A percentile compares a stretch with the other conserved stretches of the same genome.
Conservation (phyloP, 2,888 invertebrate genomes). For the Drosophila macrospina region DNA sequence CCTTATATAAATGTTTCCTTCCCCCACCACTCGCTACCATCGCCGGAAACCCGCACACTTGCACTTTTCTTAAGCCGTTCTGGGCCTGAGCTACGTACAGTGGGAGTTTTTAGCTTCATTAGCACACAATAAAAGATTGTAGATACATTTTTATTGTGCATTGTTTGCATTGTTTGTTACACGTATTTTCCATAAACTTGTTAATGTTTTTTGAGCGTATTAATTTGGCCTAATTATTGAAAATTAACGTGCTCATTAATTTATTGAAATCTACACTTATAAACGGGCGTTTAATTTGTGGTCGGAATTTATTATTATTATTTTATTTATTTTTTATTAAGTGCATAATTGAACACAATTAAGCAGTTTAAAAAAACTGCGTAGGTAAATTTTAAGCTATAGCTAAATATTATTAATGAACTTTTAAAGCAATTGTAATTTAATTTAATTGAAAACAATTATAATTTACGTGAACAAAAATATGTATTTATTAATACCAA, state of each 20-base stretch:
- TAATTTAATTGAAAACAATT: not conserved
- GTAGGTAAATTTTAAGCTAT: not conserved
- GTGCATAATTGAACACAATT: slow-evolving; percentile 7
- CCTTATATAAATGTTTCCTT: too few species aligned
- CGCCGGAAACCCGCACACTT: slow-evolving; percentile 37
- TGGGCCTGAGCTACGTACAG: slow-evolving; percentile 22
- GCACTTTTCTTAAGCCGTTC: slow-evolving; percentile 42
- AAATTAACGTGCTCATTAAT: slow-evolving; percentile 48
- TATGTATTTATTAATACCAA: not conserved
- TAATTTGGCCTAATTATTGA: slow-evolving; percentile 41
- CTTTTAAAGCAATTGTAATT: not conserved
- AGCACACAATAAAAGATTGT: slow-evolving; percentile 72
- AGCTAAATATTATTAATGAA: not conserved
- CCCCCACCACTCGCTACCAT: slow-evolving; percentile 2
- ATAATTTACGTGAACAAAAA: not conserved
- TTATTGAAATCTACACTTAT: slow-evolving; percentile 33
- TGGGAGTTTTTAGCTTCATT: slow-evolving; percentile 71
- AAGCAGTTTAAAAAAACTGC: not conserved
- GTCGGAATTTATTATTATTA: too few species aligned
- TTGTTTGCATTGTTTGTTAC: slow-evolving; percentile 48
- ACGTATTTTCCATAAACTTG: slow-evolving; percentile 51
- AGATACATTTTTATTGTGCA: slow-evolving; percentile 23
- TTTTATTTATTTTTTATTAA: slow-evolving; percentile 15
- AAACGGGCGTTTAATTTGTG: slow-evolving; percentile 37
- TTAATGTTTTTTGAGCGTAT: slow-evolving; percentile 41